A percentile compares a stretch with the other conserved stretches of the same genome.
phyloP scores from a whole-genome alignment of 2,797 vertebrate genomes.

The Acrossocheilus fasciatus region DNA sequence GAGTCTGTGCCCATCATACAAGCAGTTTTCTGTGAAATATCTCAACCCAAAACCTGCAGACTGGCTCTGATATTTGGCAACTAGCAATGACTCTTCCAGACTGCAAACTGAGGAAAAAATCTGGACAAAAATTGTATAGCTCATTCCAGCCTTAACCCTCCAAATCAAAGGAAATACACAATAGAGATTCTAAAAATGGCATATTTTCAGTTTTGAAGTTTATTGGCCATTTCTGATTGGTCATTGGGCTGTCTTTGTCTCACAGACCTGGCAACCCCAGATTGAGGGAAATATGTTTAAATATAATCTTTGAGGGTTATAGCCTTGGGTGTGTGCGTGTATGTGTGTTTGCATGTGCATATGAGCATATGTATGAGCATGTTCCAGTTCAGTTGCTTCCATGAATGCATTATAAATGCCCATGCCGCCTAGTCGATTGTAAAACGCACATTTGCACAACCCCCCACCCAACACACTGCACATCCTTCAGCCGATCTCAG shows the following conservation, averaged over 20 bases:
- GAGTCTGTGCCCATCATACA: background rate
- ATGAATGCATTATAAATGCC: constrained; percentile 39
- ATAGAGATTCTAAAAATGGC: background rate
- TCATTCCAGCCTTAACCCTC: background rate
- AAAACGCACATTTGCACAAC: constrained; percentile 23
- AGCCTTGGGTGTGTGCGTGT: constrained; percentile 15
- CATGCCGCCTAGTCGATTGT: constrained; percentile 21
- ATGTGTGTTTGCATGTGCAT: constrained; percentile 19
- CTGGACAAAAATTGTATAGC: background rate
- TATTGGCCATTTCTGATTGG: background rate
- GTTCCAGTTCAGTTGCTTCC: constrained; percentile 30
- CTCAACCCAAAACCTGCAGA: background rate
- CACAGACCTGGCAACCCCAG: background rate
- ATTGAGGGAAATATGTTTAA: constrained; percentile 67
- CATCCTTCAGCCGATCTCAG: background rate
- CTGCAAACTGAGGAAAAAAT: background rate
- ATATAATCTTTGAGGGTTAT: constrained; percentile 17
- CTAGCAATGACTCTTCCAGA: background rate
- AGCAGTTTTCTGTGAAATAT: background rate
- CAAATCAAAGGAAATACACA: background rate
- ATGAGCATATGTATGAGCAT: constrained; percentile 57
- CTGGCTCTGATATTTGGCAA: background rate
- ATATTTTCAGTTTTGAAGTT: background rate
- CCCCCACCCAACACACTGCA: constrained; percentile 10
- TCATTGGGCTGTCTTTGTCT: background rate